Conservation (phyloP, 2,797 vertebrate species). For the Prunella strophiata region DNA sequence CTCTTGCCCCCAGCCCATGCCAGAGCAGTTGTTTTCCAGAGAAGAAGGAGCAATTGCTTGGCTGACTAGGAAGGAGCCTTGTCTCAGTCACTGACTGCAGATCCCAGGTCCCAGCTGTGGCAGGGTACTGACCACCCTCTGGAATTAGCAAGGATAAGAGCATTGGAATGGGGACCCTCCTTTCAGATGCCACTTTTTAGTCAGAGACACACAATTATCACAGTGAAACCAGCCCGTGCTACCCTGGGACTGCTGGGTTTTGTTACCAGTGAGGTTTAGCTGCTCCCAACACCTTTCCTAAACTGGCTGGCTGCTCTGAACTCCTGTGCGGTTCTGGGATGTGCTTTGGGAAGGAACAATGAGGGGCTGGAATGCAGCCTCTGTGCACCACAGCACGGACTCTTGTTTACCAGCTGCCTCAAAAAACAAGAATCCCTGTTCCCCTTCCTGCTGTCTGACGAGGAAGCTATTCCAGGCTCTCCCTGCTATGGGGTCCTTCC, state of each 20-base stretch:
- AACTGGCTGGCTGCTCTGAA: fast-evolving
- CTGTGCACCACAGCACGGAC: not conserved
- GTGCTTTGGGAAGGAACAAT: not conserved
- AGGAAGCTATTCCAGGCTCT: slow-evolving; percentile 54
- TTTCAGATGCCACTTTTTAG: not conserved
- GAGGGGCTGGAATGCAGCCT: not conserved
- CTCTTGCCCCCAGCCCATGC: not conserved
- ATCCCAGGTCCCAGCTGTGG: not conserved
- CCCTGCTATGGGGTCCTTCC: slow-evolving; percentile 46
- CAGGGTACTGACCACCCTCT: not conserved
- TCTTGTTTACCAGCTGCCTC: slow-evolving; percentile 39
- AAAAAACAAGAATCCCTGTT: not conserved
- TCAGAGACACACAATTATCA: not conserved
- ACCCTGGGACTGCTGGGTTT: not conserved
- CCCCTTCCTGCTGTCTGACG: slow-evolving; percentile 22
- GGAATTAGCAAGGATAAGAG: not conserved
- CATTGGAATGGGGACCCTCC: not conserved
- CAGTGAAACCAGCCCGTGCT: not conserved
- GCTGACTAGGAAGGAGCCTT: not conserved
- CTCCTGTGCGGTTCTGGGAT: not conserved
- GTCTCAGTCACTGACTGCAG: not conserved
- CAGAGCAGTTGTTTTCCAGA: not conserved
- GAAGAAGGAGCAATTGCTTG: not conserved
- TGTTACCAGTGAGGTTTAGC: not conserved
- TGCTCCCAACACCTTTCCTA: not conserved